These are phyloP conservation scores for Melanotaenia trifasciata DNA, from an alignment of 2,797 vertebrate genomes.

Conservation along the genomic window DNA sequence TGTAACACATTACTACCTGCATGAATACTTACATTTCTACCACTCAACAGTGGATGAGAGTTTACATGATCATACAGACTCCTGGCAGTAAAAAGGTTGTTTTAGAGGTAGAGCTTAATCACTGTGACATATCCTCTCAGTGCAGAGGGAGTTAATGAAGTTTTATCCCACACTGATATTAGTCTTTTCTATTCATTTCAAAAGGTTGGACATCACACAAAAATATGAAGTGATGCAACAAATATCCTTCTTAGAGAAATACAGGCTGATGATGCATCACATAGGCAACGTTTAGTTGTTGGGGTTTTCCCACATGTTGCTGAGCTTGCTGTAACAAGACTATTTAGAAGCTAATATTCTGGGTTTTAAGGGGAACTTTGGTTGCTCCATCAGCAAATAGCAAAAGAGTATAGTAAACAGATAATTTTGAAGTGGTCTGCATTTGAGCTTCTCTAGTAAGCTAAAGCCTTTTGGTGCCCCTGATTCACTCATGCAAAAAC, in stretches of 20 bases:
- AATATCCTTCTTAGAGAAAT: conserved; percentile 59
- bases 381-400: conserved; percentile 59
- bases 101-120: conserved; percentile 15
- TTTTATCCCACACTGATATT: conserved; percentile 61
- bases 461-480: conserved; percentile 7
- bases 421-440: conserved; percentile 16
- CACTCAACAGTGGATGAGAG: conserved; percentile 13
- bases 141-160: conserved; percentile 31
- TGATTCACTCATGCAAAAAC: conserved; percentile 7
- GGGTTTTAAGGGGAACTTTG: conserved; percentile 53
- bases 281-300: conserved; percentile 24
- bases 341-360: conserved; percentile 57
- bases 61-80: conserved; percentile 27
- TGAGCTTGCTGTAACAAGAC: conserved; percentile 47
- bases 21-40: conserved; percentile 1
- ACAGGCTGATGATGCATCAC: conserved; percentile 44
- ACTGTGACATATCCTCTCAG: conserved; percentile 23
- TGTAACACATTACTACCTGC: conserved; percentile 10
- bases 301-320: conserved; percentile 43
- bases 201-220: conserved; percentile 60
- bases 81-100: conserved; percentile 13
- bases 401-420: conserved; percentile 25
- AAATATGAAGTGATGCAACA: conserved; percentile 75
- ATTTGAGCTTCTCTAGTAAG: background rate
- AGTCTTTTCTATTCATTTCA: conserved; percentile 40